These are phyloP conservation scores for Chauna torquata DNA, from an alignment of 2,113 vertebrate species.

Conservation along the genomic window DNA sequence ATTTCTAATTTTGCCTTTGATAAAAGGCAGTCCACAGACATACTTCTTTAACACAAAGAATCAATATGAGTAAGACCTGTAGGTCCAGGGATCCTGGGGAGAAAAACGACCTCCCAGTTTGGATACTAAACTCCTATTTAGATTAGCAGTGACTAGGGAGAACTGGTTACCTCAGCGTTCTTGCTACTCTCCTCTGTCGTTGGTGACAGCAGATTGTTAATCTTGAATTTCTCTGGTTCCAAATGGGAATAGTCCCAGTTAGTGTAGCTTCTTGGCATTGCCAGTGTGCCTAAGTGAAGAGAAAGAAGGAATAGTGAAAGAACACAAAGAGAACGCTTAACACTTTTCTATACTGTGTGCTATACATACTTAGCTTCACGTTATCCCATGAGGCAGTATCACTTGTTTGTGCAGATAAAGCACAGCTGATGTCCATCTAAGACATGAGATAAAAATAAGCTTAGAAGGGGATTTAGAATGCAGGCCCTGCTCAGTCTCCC, in stretches of 20 bases:
- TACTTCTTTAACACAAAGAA: not conserved
- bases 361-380: not conserved
- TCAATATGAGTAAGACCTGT: not conserved
- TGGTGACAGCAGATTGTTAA: conserved; percentile 25
- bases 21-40: not conserved
- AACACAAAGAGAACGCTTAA: not conserved
- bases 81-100: not conserved
- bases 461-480: not conserved
- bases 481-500: not conserved
- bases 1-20: not conserved
- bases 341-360: not conserved
- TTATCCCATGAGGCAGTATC: not conserved
- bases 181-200: not conserved
- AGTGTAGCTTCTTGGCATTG: conserved; percentile 20
- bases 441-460: not conserved
- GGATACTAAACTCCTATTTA: not conserved
- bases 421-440: not conserved
- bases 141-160: not conserved
- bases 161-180: not conserved
- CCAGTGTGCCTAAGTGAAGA: not conserved
- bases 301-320: not conserved
- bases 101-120: not conserved
- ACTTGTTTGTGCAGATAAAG: not conserved
- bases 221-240: conserved; percentile 49
- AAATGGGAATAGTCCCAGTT: conserved; percentile 49